A percentile compares a stretch with the other conserved stretches of the same genome.
These are phyloP conservation scores for Embidobia sp. DNA, from an alignment of 2,888 invertebrate species.

Conservation along the genomic window DNA sequence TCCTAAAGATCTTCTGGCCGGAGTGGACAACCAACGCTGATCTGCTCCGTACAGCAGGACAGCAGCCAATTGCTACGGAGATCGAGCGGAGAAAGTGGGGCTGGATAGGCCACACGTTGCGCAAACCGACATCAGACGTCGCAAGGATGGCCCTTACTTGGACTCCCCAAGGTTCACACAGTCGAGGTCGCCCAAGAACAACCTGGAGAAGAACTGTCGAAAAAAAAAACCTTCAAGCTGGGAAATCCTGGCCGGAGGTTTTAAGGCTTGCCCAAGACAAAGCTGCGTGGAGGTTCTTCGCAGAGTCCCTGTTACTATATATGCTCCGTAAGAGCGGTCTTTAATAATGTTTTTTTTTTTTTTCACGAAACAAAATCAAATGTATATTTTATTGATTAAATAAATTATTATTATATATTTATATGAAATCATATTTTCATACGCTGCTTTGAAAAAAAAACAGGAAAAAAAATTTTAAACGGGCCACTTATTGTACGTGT, in stretches of 20 bases:
- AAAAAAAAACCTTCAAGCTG: neutral
- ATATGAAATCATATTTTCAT: too few species aligned
- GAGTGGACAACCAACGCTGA: constrained; percentile 16
- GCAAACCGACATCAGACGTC: constrained; percentile 9
- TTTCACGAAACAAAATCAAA: too few species aligned
- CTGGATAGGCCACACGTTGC: constrained; percentile 17
- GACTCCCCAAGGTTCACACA: constrained; percentile 5
- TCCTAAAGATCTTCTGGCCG: constrained; percentile 29
- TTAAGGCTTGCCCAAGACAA: constrained; percentile 11
- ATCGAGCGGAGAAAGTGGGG: constrained; percentile 14
- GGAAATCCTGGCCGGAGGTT: constrained; percentile 6
- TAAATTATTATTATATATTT: too few species aligned
- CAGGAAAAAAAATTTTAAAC: too few species aligned
- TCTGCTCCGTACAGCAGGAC: constrained; percentile 1
- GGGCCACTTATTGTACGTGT: too few species aligned
- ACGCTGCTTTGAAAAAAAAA: too few species aligned
- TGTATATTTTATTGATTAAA: too few species aligned
- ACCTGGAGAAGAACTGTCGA: constrained; percentile 9
- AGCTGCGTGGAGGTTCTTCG: neutral
- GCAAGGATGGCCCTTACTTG: constrained; percentile 20
- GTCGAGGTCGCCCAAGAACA: constrained; percentile 17
- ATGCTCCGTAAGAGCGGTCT: too few species aligned
- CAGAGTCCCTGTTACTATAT: too few species aligned
- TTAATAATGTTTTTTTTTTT: too few species aligned
- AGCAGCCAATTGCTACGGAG: neutral